Evolutionary conservation across 2,797 vertebrate genomes (phyloP).

Genomic region (Rhadinocentrus ornatus): DNA sequence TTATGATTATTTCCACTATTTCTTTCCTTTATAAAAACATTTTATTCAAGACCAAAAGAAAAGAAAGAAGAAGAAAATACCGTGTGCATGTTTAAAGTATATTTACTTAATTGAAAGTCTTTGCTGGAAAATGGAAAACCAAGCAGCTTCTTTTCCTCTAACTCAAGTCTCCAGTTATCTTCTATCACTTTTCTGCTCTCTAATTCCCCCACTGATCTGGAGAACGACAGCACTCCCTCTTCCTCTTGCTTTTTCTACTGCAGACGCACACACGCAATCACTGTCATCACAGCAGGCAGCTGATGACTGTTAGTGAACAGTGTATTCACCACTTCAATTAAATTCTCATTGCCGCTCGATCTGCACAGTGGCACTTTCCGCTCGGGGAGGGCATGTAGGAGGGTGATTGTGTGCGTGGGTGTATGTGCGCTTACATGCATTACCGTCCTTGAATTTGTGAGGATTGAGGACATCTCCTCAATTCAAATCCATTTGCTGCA

Average conservation of each 20-base stretch:
- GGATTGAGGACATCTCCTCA: constrained; percentile 66
- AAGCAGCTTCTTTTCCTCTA: neutral
- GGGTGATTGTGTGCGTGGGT: constrained; percentile 38
- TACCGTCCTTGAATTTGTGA: constrained; percentile 49
- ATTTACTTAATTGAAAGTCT: neutral
- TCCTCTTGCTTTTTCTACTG: constrained; percentile 11
- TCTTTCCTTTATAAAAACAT: too few relatives aligned
- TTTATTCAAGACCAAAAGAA: too few relatives aligned
- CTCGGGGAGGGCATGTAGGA: constrained; percentile 39
- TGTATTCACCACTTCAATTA: constrained; percentile 59
- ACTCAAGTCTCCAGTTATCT: constrained; percentile 21
- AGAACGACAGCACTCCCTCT: constrained; percentile 28
- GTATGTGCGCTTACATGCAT: constrained; percentile 47
- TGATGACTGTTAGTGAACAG: constrained; percentile 58
- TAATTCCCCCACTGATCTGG: constrained; percentile 24
- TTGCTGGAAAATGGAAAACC: constrained; percentile 5
- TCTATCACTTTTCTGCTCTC: constrained; percentile 18
- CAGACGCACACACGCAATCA: constrained; percentile 18
- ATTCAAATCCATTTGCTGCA: constrained; percentile 42
- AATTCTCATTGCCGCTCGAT: constrained; percentile 55
- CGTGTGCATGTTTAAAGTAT: too few relatives aligned
- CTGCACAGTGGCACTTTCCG: constrained; percentile 55
- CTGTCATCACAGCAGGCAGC: constrained; percentile 46
- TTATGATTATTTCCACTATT: too few relatives aligned
- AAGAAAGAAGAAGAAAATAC: too few relatives aligned